These are phyloP conservation scores for Hemibagrus guttatus DNA, from an alignment of 2,797 vertebrate genomes.

Conservation along the genomic window DNA sequence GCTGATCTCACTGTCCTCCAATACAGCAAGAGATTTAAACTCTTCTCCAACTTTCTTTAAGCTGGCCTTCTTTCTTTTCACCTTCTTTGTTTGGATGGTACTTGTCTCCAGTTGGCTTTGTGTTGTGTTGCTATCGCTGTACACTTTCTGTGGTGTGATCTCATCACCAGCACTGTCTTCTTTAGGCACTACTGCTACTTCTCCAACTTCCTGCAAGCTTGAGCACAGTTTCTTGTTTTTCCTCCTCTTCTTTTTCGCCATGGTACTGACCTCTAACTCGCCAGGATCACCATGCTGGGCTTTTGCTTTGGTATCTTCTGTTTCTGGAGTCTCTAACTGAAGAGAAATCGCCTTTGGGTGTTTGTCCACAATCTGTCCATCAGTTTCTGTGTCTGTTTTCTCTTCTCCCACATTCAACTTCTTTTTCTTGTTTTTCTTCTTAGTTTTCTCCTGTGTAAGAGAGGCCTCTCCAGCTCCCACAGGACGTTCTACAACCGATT, in stretches of 20 bases:
- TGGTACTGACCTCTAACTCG: neutral
- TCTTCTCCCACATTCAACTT: constrained; percentile 44
- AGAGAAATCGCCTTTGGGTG: neutral
- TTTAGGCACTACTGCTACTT: neutral
- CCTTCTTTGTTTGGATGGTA: neutral
- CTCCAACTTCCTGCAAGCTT: neutral
- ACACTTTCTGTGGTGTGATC: too few relatives aligned
- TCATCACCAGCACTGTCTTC: neutral
- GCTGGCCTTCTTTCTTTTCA: neutral
- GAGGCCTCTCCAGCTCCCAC: neutral
- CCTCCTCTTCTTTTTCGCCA: neutral
- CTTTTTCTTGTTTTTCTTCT: constrained; percentile 49
- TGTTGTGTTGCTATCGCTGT: neutral
- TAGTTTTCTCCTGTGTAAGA: neutral
- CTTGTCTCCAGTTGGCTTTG: neutral
- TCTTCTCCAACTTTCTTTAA: neutral
- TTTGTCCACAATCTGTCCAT: too few relatives aligned
- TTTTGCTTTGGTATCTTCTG: neutral
- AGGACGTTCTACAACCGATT: neutral
- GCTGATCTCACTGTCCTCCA: neutral
- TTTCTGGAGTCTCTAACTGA: neutral
- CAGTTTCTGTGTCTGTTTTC: neutral
- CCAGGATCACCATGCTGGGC: neutral
- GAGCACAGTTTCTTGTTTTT: constrained; percentile 23
- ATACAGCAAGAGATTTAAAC: neutral